These are phyloP conservation scores for Drosophila kanekoi DNA, from an alignment of 2,888 invertebrate genomes.

Conservation along the genomic window DNA sequence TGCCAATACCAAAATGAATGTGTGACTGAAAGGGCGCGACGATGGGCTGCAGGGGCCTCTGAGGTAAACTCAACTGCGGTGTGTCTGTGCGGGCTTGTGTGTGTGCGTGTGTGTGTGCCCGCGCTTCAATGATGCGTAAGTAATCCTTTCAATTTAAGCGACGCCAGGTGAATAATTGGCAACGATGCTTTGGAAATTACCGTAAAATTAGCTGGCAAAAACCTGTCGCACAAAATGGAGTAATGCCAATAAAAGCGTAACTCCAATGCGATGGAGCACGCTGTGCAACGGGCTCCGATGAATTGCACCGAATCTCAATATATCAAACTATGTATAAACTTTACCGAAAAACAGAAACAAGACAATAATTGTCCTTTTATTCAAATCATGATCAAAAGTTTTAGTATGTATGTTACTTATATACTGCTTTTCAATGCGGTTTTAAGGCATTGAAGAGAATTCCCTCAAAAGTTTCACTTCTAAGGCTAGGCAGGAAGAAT, in stretches of 20 bases:
- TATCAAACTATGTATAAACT: not conserved
- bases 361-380: too few species aligned
- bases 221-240: slow-evolving; percentile 34
- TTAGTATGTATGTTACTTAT: too few species aligned
- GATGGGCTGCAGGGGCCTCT: not conserved
- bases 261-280: not conserved
- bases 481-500: not conserved
- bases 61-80: slow-evolving; percentile 15
- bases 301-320: not conserved
- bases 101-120: slow-evolving; percentile 41
- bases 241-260: slow-evolving; percentile 6
- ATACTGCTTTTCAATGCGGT: not conserved
- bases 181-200: slow-evolving; percentile 76
- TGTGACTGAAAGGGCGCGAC: slow-evolving; percentile 45
- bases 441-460: not conserved
- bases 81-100: slow-evolving; percentile 28
- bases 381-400: too few species aligned
- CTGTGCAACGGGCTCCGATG: not conserved
- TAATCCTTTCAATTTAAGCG: slow-evolving; percentile 79
- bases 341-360: too few species aligned
- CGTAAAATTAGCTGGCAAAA: slow-evolving; percentile 76
- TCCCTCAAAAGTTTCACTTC: not conserved
- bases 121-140: slow-evolving; percentile 68
- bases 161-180: slow-evolving; percentile 76
- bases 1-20: slow-evolving; percentile 74